These are phyloP conservation scores for Gorsachius goisagi DNA, from an alignment of 2,113 vertebrate genomes.

Conservation along the genomic window DNA sequence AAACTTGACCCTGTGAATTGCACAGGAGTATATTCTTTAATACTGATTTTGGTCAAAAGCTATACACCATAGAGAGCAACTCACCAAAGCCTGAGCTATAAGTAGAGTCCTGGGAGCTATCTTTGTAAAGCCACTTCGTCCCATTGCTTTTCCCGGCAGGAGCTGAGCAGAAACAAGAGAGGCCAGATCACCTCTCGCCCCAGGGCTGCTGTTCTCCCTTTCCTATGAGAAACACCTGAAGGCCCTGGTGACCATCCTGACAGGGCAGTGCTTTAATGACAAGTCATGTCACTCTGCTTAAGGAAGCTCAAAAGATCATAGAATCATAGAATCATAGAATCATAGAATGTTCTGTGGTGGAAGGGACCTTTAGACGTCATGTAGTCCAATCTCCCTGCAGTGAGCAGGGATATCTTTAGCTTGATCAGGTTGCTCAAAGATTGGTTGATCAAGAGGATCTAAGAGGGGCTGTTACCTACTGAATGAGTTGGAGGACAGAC, in stretches of 20 bases:
- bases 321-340: too few relatives aligned
- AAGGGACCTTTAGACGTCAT: too few relatives aligned
- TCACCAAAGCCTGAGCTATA: neutral
- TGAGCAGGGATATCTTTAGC: too few relatives aligned
- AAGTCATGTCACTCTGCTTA: neutral
- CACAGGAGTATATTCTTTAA: neutral
- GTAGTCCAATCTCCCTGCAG: too few relatives aligned
- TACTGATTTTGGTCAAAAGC: neutral
- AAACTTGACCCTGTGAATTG: neutral
- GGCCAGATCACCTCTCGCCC: neutral
- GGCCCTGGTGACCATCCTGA: neutral
- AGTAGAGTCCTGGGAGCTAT: neutral
- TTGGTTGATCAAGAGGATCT: neutral
- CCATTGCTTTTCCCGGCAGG: neutral
- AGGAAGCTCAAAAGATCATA: neutral
- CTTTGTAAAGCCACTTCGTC: neutral
- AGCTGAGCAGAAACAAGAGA: neutral
- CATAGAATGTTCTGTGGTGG: too few relatives aligned
- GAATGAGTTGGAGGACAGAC: neutral
- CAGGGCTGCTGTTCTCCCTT: neutral
- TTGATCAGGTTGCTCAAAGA: too few relatives aligned
- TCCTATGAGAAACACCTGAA: neutral
- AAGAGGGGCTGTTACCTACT: neutral
- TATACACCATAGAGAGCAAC: neutral
- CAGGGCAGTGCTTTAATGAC: accelerated